These are phyloP conservation scores for Nymphalis polychloros DNA, from an alignment of 2,888 invertebrate genomes.

Conservation along the genomic window DNA sequence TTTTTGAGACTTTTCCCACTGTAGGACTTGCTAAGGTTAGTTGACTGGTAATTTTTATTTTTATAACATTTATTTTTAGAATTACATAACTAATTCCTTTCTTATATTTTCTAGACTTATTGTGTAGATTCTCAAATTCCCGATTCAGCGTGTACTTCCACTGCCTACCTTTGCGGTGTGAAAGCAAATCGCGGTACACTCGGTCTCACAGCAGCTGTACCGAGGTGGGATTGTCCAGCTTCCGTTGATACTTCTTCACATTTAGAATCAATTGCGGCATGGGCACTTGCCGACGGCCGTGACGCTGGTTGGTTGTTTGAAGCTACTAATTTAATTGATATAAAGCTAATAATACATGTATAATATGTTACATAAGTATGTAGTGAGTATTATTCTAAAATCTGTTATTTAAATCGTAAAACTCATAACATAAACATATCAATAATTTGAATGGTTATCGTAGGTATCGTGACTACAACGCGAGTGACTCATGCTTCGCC, in stretches of 20 bases:
- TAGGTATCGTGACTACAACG: slow-evolving; percentile 87
- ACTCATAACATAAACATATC: too few species aligned
- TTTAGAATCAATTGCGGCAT: slow-evolving; percentile 84
- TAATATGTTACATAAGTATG: too few species aligned
- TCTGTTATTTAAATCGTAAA: too few species aligned
- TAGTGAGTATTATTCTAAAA: too few species aligned
- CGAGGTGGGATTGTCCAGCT: slow-evolving; percentile 80
- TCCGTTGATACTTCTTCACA: slow-evolving; percentile 76
- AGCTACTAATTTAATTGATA: too few species aligned
- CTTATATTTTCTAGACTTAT: slow-evolving; percentile 64
- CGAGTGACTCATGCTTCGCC: slow-evolving; percentile 91
- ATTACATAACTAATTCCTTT: background rate
- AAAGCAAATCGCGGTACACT: slow-evolving; percentile 84
- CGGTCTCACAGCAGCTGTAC: slow-evolving; percentile 84
- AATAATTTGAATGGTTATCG: background rate
- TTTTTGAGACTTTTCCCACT: slow-evolving; percentile 84
- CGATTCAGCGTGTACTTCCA: slow-evolving; percentile 86
- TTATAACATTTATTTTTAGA: background rate
- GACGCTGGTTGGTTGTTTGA: slow-evolving; percentile 52
- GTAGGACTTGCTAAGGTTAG: slow-evolving; percentile 83
- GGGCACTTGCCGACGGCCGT: slow-evolving; percentile 80
- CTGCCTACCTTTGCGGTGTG: slow-evolving; percentile 85
- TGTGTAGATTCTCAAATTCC: slow-evolving; percentile 83
- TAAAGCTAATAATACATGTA: too few species aligned
- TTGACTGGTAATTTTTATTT: background rate